Percentiles rank a stretch among this genome's conserved stretches.
These are phyloP conservation scores for Polyodon spathula DNA, from an alignment of 2,113 vertebrate genomes.

Conservation along the genomic window DNA sequence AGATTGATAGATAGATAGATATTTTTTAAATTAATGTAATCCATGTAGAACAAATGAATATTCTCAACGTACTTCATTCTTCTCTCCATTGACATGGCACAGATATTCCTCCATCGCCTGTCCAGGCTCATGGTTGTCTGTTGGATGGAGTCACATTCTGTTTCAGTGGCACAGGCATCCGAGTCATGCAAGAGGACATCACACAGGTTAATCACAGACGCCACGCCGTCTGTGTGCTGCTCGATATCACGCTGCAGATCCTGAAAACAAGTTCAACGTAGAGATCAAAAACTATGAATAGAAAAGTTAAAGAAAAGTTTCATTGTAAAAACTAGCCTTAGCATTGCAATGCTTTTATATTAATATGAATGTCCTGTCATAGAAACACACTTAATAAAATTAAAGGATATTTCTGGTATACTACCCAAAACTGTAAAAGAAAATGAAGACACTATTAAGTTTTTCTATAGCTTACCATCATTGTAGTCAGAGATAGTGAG, in stretches of 20 bases:
- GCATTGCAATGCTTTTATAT: too few relatives aligned
- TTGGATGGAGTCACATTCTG: slow-evolving; percentile 84
- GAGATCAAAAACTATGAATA: slow-evolving; percentile 6
- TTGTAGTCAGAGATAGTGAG: too few relatives aligned
- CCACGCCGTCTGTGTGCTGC: slow-evolving; percentile 79
- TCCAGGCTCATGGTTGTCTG: slow-evolving; percentile 88
- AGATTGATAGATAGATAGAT: too few relatives aligned
- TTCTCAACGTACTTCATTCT: slow-evolving; percentile 95
- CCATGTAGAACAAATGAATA: too few relatives aligned
- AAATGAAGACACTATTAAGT: too few relatives aligned
- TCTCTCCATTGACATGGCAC: slow-evolving; percentile 89
- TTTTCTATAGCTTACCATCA: too few relatives aligned
- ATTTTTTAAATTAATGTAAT: too few relatives aligned
- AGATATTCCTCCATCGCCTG: slow-evolving; percentile 92
- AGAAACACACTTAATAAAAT: too few relatives aligned
- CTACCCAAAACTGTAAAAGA: too few relatives aligned
- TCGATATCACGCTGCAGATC: slow-evolving; percentile 91
- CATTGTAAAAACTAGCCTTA: too few relatives aligned
- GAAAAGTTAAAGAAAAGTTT: neutral
- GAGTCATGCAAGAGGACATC: slow-evolving; percentile 79
- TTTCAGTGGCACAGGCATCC: slow-evolving; percentile 76
- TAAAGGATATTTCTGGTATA: too few relatives aligned
- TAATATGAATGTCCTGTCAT: too few relatives aligned
- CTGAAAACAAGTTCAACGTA: slow-evolving; percentile 42
- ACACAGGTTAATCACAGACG: slow-evolving; percentile 81